These are phyloP conservation scores for Teleogryllus occipitalis DNA, from an alignment of 1,140 invertebrate genomes.

Conservation along the genomic window DNA sequence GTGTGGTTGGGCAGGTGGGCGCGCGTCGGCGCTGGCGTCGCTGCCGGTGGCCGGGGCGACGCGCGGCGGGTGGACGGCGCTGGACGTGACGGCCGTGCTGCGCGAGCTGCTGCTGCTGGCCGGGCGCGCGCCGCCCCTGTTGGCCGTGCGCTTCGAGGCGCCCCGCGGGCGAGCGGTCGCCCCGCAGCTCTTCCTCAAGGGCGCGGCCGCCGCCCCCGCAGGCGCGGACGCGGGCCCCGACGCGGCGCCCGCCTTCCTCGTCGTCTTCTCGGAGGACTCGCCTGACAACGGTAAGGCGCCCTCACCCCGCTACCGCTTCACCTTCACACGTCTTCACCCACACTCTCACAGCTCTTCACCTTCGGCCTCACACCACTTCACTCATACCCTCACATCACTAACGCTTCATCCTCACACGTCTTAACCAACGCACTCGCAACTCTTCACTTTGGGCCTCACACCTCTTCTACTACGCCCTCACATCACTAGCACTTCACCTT, in stretches of 20 bases:
- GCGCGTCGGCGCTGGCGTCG: conserved; percentile 33
- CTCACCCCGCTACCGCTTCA: too few species aligned
- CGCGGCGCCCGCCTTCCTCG: conserved; percentile 30
- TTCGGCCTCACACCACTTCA: too few species aligned
- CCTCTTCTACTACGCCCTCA: too few species aligned
- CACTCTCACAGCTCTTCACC: too few species aligned
- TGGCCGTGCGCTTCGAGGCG: conserved; percentile 24
- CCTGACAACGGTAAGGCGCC: conserved; percentile 6
- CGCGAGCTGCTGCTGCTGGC: conserved; percentile 28
- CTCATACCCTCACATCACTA: too few species aligned
- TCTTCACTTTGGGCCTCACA: too few species aligned
- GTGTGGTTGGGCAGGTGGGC: conserved; percentile 28
- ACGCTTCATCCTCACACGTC: too few species aligned
- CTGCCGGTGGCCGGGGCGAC: conserved; percentile 33
- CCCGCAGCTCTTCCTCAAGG: conserved; percentile 22
- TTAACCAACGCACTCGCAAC: too few species aligned
- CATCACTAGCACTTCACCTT: too few species aligned
- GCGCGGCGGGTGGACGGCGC: conserved; percentile 28
- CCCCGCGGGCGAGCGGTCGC: conserved; percentile 20
- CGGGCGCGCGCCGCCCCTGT: background rate
- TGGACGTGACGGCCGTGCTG: conserved; percentile 31
- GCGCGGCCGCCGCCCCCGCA: conserved; percentile 23
- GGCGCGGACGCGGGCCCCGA: background rate
- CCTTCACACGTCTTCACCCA: too few species aligned
- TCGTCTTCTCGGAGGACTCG: conserved; percentile 34